Base-by-base conservation (phyloP, 2,113 vertebrate species). In the Pollimyrus isidori region DNA sequence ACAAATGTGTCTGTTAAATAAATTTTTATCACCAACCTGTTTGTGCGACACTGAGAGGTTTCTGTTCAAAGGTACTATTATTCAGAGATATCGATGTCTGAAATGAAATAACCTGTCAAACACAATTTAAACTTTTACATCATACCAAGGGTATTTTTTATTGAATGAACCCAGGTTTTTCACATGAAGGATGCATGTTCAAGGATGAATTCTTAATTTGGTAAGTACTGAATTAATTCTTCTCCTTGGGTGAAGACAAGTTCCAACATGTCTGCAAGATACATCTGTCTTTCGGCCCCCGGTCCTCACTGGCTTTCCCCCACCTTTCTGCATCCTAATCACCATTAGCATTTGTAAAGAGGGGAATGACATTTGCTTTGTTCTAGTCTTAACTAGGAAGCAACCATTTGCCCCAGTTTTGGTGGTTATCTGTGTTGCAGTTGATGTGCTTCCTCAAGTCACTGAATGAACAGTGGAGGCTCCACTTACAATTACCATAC, bases 301-400 rank as follows among this genome's bases (percentile, higher is more conserved):
- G 82, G 42, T 48, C 42, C 82, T 21, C 82, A 48, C 82, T 45
- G 46, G 17, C 21, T 19, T 17, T 35, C 23, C 85, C 50, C 26
- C 26, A 15, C 50, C 49, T 48, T 52, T 56, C 10, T 26, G 50
- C n/a, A 15, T 4, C 30, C 49, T 56, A 4, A 56, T 15, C 35
- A 6, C 56, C 56, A 87, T 87, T 87, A 87, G 85, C 50, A 87
- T 87, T 52, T 53, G 26, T 87, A 53, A 53, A 87, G 85, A 35
- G 85, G 26, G n/a, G 13, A 15, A 3, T 53, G 48, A 87, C 45
- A 49, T 52, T 87, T 56, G n/a, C 26, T 87, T 35, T 53, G 49
- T 53, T 87, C 85, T 53, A 17, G n/a, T 53, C n/a, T 87, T 42
- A 87, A 87, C 48, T 87, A 53, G 85, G 50, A 87, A 35, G 26